Base-by-base conservation (phyloP, 2,797 vertebrate species). In the Lacerta viridis region DNA sequence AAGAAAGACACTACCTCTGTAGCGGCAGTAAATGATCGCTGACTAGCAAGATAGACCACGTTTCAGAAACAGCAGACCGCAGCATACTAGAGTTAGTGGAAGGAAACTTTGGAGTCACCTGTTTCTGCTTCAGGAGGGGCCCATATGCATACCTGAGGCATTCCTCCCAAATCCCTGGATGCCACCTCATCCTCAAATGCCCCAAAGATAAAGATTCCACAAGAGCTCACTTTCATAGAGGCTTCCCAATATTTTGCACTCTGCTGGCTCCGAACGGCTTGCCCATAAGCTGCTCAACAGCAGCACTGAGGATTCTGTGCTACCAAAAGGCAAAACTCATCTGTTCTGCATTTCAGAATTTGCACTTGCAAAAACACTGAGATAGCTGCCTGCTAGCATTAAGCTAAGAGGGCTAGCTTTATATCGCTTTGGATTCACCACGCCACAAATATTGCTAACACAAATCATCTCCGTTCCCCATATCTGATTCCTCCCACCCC, bases 401-500 rank as follows among this genome's bases (percentile, higher is more conserved):
- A 11, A 41, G 20, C 8, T 7, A 13, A n/a, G 3, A 39, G 10
- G 11, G 5, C n/a, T 29, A 61, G 85, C 29, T 82, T 36, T 80
- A 85, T 76, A 85, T 92, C 50, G 77, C 74, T 55, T 86, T 90
- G 79, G 80, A 74, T 75, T 80, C 82, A 86, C 81, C 39, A 85
- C 18, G 83, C 0, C 74, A 20, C 4, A 71, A 78, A 88, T 87
- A 91, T 84, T 86, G 55, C 81, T 46, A 80, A 1, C 90, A 39
- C 84, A 74, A 88, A 83, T 3, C 46, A 64, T 61, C 59, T 55
- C 1, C 5, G 6, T 81, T 92, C 88, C 46, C 15, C 71, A 61
- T 41, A 87, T 83, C 10, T 83, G 59, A 92, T 91, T 91, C 90
- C 55, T 87, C 91, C 88, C 85, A 9, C 50, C 50, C 11, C 46